These are phyloP conservation scores for Scaptomyza tumidula DNA, from an alignment of 2,888 invertebrate genomes.

Conservation along the genomic window DNA sequence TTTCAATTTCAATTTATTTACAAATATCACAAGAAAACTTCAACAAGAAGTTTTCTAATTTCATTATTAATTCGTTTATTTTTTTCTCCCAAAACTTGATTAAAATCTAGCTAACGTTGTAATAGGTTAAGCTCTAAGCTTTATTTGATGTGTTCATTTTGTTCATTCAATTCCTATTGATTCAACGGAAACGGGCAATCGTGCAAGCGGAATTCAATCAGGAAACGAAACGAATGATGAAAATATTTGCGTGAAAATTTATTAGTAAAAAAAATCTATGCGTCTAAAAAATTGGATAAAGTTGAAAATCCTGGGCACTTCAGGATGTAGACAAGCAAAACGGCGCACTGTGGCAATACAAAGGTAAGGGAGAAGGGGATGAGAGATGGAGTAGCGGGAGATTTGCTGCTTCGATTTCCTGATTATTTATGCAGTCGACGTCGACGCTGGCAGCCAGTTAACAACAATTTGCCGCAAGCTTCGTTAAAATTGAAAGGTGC, in stretches of 20 bases:
- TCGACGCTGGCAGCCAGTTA: conserved; percentile 61
- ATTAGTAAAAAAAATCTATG: conserved; percentile 44
- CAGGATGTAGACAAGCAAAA: conserved; percentile 55
- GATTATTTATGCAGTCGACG: conserved; percentile 76
- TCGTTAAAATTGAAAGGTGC: conserved; percentile 73
- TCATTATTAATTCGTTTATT: not conserved
- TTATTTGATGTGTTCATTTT: conserved; percentile 22
- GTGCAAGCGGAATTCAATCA: conserved; percentile 66
- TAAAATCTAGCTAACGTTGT: not conserved
- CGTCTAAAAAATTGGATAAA: conserved; percentile 59
- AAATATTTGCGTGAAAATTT: conserved; percentile 69
- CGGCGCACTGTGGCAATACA: conserved; percentile 12
- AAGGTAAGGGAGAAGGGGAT: too few relatives aligned
- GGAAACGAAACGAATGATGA: conserved; percentile 75
- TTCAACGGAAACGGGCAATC: conserved; percentile 55
- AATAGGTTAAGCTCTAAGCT: not conserved
- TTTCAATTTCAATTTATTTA: not conserved
- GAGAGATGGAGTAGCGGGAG: not conserved
- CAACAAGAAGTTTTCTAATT: not conserved
- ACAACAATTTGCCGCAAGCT: conserved; percentile 79
- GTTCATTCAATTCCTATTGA: conserved; percentile 5
- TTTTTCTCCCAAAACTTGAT: not conserved
- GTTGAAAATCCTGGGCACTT: conserved; percentile 34
- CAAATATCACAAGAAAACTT: not conserved
- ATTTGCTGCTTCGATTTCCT: conserved; percentile 71